These are phyloP conservation scores for Leptosomus discolor DNA, from an alignment of 2,113 vertebrate genomes.

Conservation along the genomic window DNA sequence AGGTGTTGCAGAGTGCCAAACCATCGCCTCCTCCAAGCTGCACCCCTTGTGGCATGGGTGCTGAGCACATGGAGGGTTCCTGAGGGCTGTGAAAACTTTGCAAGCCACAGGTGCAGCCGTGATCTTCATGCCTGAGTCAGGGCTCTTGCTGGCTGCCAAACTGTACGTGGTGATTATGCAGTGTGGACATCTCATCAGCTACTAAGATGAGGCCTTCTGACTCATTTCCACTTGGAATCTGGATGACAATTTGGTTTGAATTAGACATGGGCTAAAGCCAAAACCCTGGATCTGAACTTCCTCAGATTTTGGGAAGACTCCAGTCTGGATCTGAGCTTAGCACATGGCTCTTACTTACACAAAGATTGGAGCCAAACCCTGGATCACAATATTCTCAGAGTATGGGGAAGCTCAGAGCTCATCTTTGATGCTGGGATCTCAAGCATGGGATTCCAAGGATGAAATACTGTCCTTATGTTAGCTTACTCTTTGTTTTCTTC, in stretches of 20 bases:
- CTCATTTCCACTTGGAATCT: conserved; percentile 39
- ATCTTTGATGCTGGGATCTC: not conserved
- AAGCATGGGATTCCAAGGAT: not conserved
- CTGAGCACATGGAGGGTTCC: not conserved
- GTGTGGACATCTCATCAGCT: conserved; percentile 36
- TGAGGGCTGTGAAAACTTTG: rapidly evolving
- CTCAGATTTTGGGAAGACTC: conserved; percentile 45
- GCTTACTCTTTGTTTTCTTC: not conserved
- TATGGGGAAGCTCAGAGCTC: not conserved
- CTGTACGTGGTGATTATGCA: not conserved
- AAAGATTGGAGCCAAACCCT: not conserved
- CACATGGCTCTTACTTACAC: not conserved
- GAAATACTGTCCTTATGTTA: not conserved
- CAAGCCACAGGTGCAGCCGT: not conserved
- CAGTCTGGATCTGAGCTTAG: conserved; percentile 29
- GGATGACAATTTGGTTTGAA: conserved; percentile 45
- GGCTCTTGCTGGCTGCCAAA: not conserved
- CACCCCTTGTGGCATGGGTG: rapidly evolving
- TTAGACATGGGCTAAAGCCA: conserved; percentile 22
- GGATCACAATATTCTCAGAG: conserved; percentile 3
- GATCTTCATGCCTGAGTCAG: not conserved
- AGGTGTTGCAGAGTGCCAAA: not conserved
- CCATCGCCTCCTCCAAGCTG: not conserved
- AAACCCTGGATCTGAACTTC: conserved; percentile 36
- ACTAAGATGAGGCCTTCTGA: conserved; percentile 24